Evolutionary conservation across 2,797 vertebrate genomes (phyloP).

Genomic region (Enteromius treurensis): DNA sequence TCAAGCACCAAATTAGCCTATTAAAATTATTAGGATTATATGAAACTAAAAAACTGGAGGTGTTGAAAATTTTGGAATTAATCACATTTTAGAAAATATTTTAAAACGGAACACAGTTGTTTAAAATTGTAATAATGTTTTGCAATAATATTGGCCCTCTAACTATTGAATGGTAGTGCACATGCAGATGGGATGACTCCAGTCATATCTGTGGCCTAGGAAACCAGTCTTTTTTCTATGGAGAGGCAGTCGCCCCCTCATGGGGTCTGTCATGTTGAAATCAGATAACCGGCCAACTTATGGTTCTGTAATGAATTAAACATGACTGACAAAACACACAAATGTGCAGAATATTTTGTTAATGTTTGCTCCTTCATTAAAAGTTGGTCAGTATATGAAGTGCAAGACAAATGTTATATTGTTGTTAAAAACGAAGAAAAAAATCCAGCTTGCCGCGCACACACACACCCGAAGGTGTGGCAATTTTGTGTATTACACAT

Average conservation of each 20-base stretch:
- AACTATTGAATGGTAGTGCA: background rate
- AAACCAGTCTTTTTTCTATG: background rate
- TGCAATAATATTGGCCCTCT: background rate
- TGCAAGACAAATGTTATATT: background rate
- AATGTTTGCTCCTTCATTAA: background rate
- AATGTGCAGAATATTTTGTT: background rate
- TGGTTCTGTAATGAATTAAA: background rate
- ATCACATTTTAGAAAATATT: background rate
- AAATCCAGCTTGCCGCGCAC: background rate
- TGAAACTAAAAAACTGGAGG: background rate
- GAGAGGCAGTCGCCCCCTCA: background rate
- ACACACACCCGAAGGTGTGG: constrained; percentile 22
- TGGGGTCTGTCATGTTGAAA: background rate
- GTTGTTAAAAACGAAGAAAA: background rate
- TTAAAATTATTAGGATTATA: background rate
- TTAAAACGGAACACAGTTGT: background rate
- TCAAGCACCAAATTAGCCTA: background rate
- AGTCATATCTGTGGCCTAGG: background rate
- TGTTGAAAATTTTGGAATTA: background rate
- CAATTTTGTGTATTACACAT: constrained; percentile 15
- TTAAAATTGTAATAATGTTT: background rate
- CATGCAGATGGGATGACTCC: background rate
- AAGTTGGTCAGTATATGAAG: background rate
- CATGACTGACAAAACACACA: background rate
- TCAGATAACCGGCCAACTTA: background rate